phyloP scores from a whole-genome alignment of 2,113 vertebrate species.

The Leptocoma aspasia region DNA sequence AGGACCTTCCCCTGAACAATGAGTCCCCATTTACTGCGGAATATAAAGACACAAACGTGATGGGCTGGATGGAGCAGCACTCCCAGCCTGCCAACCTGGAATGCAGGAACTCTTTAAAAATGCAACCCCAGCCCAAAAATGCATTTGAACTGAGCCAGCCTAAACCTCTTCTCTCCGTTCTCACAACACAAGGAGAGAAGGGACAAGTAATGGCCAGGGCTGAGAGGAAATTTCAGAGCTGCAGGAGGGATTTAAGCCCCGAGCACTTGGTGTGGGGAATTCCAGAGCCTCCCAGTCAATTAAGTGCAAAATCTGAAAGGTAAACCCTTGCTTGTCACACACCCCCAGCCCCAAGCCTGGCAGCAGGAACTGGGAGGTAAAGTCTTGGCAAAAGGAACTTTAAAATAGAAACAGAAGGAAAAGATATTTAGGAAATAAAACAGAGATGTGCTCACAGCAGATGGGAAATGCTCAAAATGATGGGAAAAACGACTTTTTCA shows the following conservation, averaged over 20 bases:
- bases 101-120: not conserved
- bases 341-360: not conserved
- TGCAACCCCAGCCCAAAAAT: not conserved
- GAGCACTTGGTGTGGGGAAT: not conserved
- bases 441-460: constrained; percentile 25
- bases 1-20: not conserved
- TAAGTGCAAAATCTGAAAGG: not conserved
- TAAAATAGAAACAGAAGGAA: constrained; percentile 43
- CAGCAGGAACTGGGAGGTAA: not conserved
- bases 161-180: not conserved
- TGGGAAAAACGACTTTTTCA: not conserved
- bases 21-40: not conserved
- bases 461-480: constrained; percentile 34
- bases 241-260: not conserved
- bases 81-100: not conserved
- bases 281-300: not conserved
- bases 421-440: constrained; percentile 45
- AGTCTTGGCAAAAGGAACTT: constrained; percentile 18
- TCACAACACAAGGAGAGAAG: not conserved
- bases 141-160: rapidly evolving
- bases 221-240: not conserved
- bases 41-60: not conserved
- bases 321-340: not conserved
- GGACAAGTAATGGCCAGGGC: not conserved
- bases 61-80: not conserved